Evolutionary conservation across 2,888 invertebrate genomes (phyloP), one percentile per base, ranked within the genome.

Genomic region (Synanthedon myopaeformis): DNA sequence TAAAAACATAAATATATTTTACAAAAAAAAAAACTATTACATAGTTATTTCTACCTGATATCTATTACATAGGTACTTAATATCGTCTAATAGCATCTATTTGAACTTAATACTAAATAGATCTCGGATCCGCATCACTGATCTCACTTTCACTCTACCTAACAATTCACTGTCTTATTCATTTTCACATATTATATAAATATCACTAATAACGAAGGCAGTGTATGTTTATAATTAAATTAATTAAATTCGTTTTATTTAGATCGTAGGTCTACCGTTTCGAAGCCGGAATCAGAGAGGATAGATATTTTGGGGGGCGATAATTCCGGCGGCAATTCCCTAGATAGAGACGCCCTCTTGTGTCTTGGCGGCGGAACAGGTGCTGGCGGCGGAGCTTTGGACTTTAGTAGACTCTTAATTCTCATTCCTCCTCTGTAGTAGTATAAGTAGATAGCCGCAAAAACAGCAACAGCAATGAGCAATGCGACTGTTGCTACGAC

Each of bases 361-460:
- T 85, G 85, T 53, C 87, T 72, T 19, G 87, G 87, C 4, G 88
- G 88, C 0, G 87, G 81, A 2, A 87, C 79, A 0, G 88, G 83
- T 0, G 80, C 80, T 0, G 81, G 71, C 0, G 69, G 55, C 1
- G 79, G 70, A 2, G 76, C 71, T 55, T 84, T 85, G 41, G 82
- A 81, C 58, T 85, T 90, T 28, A 93, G 74, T 71, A 92, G 86
- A 59, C 82, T 88, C 78, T 92, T 92, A 62, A 93, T 89, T 61
- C 89, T 89, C 70, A 89, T 89, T 65, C 92, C 91, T 66, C 92
- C 91, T 77, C 92, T 91, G 85, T 93, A 93, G 72, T 92, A 93
- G 77, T 94, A 93, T 67, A 92, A 82, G 78, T 93, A 94, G 65
- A 94, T 85, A 57, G 91, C 89, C 58, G 91, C 91, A 69, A 94